These are phyloP conservation scores for Gila orcuttii DNA, from an alignment of 2,113 vertebrate species.

Conservation along the genomic window DNA sequence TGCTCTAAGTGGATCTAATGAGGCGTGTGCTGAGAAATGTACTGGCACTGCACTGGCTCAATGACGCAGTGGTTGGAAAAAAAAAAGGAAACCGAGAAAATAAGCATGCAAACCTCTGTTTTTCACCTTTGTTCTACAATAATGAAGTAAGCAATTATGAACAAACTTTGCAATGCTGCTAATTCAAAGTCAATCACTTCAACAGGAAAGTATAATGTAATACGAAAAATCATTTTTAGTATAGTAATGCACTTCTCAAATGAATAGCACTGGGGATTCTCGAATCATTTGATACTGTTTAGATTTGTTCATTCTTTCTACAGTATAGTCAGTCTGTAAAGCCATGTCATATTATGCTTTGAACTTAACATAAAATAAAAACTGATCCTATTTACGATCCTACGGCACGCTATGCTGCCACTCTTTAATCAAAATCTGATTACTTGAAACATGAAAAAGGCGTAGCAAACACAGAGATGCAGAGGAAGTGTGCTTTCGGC, in stretches of 20 bases:
- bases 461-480: background rate
- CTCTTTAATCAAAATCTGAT: background rate
- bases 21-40: slow-evolving; percentile 28
- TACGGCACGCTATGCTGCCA: background rate
- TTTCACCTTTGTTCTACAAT: background rate
- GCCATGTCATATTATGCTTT: background rate
- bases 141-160: background rate
- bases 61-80: background rate
- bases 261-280: background rate
- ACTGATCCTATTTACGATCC: background rate
- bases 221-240: background rate
- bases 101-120: background rate
- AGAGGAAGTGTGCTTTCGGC: background rate
- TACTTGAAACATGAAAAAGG: background rate
- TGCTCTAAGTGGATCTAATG: slow-evolving; percentile 38
- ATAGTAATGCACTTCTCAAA: background rate
- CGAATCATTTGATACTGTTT: no score
- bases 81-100: background rate
- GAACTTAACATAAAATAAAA: background rate
- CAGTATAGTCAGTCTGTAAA: background rate
- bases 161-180: background rate
- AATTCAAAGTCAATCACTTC: background rate
- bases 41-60: slow-evolving; percentile 30
- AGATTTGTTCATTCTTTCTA: background rate
- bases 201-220: background rate